A percentile compares a stretch with the other conserved stretches of the same genome.
phyloP scores from a whole-genome alignment of 2,113 vertebrate species.

The Oryzias melastigma region DNA sequence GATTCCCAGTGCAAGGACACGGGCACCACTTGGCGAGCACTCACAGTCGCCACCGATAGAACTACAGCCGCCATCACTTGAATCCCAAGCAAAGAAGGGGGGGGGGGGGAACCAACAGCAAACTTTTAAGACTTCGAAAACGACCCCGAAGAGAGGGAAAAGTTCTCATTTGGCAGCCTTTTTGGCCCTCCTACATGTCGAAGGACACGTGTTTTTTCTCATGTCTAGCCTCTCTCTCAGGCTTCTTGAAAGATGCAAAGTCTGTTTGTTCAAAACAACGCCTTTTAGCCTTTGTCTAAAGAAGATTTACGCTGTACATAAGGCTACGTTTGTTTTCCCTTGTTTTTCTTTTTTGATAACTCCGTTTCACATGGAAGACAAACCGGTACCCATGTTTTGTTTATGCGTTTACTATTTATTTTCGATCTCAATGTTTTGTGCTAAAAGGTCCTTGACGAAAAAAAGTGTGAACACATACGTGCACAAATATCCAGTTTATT shows the following conservation, averaged over 20 bases:
- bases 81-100: constrained; percentile 54
- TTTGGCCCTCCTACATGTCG: constrained; percentile 50
- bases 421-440: constrained; percentile 73
- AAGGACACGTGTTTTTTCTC: constrained; percentile 73
- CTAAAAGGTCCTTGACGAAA: constrained; percentile 77
- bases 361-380: constrained; percentile 69
- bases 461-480: constrained; percentile 70
- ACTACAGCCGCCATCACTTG: constrained; percentile 72
- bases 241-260: constrained; percentile 82
- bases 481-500: constrained; percentile 79
- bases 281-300: constrained; percentile 80
- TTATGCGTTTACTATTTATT: constrained; percentile 78
- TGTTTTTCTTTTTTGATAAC: constrained; percentile 36
- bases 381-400: constrained; percentile 77
- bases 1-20: constrained; percentile 61
- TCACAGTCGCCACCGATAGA: constrained; percentile 54
- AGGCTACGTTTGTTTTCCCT: constrained; percentile 72
- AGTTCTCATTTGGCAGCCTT: constrained; percentile 56
- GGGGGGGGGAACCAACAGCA: constrained; percentile 15
- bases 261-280: constrained; percentile 81
- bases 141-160: constrained; percentile 56
- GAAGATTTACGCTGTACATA: constrained; percentile 80
- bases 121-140: constrained; percentile 45
- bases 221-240: constrained; percentile 79
- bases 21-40: constrained; percentile 60